Base-by-base conservation (phyloP, 1,140 invertebrate species). In the Drosophila lowei region DNA sequence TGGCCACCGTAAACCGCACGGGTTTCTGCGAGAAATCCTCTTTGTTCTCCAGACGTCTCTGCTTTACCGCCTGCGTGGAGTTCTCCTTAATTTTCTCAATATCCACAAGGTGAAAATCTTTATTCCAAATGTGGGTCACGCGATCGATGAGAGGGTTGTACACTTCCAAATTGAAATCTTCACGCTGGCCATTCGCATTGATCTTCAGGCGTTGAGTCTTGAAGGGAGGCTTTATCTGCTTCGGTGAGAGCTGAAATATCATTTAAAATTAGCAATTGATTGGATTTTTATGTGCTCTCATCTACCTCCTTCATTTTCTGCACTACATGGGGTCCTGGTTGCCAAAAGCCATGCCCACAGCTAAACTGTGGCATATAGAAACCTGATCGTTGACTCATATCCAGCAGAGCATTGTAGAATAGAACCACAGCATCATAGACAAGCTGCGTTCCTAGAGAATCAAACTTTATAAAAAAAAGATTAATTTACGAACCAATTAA, bases 151-250 rank as follows among this genome's bases (percentile, higher is more conserved):
- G 56, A 1, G 90, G 90, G 74, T 90, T 88, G 42, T 97, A 94
- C 38, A 98, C 94, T 81, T 96, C 95, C 21, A 98, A 92, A 46
- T 94, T 93, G 72, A 97, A 97, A 62, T 95, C 93, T 25, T 93
- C 93, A 44, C 96, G 92, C 74, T 94, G 93, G 1, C 96, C 96
- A 90, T 92, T 59, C n/a, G 93, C 92, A 68, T 96, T 94, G 72
- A 98, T 95, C 13, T 92, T 91, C n/a, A 98, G 94, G n/a, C 93
- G 65, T 49, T 91, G 89, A 1, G 89, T 90, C 9, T 88, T 89
- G 25, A 70, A 90, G 0, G 79, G 81, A 1, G 89, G 89, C 11
- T 64, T 78, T 0, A 73, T 71, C 38, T 64, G 58, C 15, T 88
- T 89, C 0, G 79, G 53, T 4, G 83, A 62, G 0, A 90, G 13